Evolutionary conservation across 2,888 invertebrate species (phyloP).

Genomic region (Nezara viridula): DNA sequence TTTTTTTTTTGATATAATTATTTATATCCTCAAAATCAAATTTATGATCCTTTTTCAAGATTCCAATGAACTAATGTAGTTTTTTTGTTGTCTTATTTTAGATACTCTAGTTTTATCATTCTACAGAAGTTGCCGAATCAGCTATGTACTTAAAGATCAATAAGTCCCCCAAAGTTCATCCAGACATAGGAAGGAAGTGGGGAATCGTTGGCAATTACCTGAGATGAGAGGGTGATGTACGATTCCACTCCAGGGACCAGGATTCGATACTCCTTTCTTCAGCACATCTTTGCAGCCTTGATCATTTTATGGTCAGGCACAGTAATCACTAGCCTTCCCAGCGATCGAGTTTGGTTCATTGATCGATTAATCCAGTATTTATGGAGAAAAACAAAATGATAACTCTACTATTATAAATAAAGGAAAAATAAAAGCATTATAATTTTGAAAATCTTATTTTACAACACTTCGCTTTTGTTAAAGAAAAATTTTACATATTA

Average conservation of each 20-base stretch:
- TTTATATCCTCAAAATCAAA: no score
- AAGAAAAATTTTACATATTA: no score
- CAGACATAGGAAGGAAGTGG: not conserved
- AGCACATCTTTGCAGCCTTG: not conserved
- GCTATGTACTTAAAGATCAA: not conserved
- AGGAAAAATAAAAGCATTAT: no score
- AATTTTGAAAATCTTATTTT: no score
- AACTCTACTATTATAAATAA: no score
- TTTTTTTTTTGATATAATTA: no score
- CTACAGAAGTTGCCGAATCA: not conserved
- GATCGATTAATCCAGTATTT: not conserved
- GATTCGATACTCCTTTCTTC: conserved; percentile 10
- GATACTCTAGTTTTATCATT: not conserved
- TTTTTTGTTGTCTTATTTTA: no score
- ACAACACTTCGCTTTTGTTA: no score
- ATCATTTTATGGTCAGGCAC: not conserved
- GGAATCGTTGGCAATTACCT: conserved; percentile 33
- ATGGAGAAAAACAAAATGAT: not conserved
- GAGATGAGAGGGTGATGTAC: conserved; percentile 34
- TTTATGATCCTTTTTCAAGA: no score
- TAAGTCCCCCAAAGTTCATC: not conserved
- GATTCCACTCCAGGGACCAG: not conserved
- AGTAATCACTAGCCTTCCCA: not conserved
- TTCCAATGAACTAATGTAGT: no score
- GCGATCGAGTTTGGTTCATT: not conserved